Evolutionary conservation across 2,113 vertebrate species (phyloP).

Genomic region (Carlito syrichta): DNA sequence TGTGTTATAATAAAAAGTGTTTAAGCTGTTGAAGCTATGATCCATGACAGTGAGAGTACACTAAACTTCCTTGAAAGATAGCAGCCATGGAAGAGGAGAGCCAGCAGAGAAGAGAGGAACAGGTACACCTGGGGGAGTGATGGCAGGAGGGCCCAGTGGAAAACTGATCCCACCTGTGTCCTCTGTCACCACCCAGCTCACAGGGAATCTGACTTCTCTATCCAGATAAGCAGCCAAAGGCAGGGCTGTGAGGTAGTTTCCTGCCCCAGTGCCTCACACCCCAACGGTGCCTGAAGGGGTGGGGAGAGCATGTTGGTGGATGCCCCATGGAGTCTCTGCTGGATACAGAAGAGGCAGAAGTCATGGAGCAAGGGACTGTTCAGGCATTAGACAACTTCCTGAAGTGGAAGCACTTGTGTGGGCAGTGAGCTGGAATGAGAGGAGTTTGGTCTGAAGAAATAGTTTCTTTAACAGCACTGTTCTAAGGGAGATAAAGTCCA

Average conservation of each 20-base stretch:
- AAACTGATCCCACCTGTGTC: accelerated
- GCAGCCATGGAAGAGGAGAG: neutral
- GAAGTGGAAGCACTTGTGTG: neutral
- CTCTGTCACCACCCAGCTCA: neutral
- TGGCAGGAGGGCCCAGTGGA: neutral
- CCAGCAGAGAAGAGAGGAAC: neutral
- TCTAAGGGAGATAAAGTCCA: neutral
- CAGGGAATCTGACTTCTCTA: too few species aligned
- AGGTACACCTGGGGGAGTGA: neutral
- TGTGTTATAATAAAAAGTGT: neutral
- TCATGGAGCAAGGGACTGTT: neutral
- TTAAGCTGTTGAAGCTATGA: neutral
- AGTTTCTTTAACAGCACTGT: neutral
- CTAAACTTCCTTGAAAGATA: neutral
- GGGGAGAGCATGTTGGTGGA: too few species aligned
- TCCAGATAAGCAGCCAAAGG: neutral
- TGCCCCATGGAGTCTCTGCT: neutral
- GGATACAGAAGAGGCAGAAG: neutral
- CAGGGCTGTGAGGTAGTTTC: neutral
- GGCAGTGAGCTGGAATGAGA: neutral
- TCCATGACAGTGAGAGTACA: neutral
- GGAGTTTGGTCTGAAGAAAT: neutral
- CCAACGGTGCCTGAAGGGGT: too few species aligned
- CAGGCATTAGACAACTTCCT: neutral
- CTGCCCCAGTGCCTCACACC: neutral